A percentile compares a stretch with the other conserved stretches of the same genome.
Evolutionary conservation across 2,797 vertebrate species (phyloP).

Genomic region (Pteropus rufus): DNA sequence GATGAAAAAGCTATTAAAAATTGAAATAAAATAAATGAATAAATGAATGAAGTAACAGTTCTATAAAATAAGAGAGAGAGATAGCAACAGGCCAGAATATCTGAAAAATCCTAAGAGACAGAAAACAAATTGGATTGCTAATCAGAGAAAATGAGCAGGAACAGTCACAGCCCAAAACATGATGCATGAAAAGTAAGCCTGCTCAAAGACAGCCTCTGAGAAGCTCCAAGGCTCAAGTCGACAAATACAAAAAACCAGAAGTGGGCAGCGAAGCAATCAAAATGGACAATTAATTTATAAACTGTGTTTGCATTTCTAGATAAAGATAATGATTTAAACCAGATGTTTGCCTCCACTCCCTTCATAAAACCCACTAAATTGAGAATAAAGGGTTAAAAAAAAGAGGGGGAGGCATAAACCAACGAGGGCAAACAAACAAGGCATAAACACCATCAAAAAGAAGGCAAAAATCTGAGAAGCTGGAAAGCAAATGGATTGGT

Average conservation of each 20-base stretch:
- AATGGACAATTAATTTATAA: neutral
- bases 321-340: neutral
- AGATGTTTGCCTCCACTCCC: neutral
- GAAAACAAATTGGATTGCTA: neutral
- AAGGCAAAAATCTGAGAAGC: neutral
- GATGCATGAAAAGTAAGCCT: neutral
- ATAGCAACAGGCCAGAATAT: neutral
- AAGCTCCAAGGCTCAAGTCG: neutral
- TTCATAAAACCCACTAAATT: neutral
- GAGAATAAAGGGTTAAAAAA: neutral
- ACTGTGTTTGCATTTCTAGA: too few relatives aligned
- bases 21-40: neutral
- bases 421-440: neutral
- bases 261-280: neutral
- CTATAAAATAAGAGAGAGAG: neutral
- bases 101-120: neutral
- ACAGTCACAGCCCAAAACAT: neutral
- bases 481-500: neutral
- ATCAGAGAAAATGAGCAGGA: neutral
- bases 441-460: neutral
- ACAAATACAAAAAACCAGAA: neutral
- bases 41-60: neutral
- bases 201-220: neutral
- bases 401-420: neutral
- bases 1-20: neutral